phyloP scores from a whole-genome alignment of 1,140 invertebrate genomes.

The Lepidurus couesii region DNA sequence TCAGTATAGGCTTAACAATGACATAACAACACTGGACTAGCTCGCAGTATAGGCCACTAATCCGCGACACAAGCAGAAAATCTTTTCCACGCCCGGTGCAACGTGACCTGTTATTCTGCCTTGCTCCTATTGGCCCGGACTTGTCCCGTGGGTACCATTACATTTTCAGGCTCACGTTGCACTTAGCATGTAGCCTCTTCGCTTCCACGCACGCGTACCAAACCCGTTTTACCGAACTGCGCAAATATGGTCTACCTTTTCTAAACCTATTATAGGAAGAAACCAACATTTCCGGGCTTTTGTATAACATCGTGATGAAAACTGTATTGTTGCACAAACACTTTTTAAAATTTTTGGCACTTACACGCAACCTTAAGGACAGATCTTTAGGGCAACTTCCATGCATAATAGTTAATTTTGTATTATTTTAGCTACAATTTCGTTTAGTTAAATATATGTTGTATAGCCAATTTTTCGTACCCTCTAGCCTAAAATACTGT shows the following conservation, averaged over 20 bases:
- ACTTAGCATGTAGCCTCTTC: not conserved
- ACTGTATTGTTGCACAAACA: conserved; percentile 14
- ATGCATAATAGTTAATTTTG: not conserved
- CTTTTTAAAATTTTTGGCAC: not conserved
- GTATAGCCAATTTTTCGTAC: not conserved
- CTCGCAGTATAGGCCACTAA: not conserved
- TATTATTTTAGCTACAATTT: not conserved
- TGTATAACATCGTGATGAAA: not conserved
- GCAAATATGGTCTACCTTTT: not conserved
- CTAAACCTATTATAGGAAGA: not conserved
- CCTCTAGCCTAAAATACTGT: not conserved
- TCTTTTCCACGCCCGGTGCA: conserved; percentile 6
- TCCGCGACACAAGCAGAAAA: not conserved
- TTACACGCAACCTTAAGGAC: not conserved
- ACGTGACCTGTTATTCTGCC: not conserved
- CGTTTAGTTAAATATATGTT: not conserved
- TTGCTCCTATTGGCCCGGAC: not conserved
- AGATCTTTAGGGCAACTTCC: not conserved
- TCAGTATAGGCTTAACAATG: not conserved
- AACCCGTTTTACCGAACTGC: not conserved
- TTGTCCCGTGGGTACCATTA: not conserved
- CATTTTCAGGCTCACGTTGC: not conserved
- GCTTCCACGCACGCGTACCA: no score
- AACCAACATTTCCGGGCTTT: not conserved
- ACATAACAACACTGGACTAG: not conserved